A percentile compares a stretch with the other conserved stretches of the same genome.
Evolutionary conservation across 2,888 invertebrate genomes (phyloP).

Genomic region (Isotomurus palustris): DNA sequence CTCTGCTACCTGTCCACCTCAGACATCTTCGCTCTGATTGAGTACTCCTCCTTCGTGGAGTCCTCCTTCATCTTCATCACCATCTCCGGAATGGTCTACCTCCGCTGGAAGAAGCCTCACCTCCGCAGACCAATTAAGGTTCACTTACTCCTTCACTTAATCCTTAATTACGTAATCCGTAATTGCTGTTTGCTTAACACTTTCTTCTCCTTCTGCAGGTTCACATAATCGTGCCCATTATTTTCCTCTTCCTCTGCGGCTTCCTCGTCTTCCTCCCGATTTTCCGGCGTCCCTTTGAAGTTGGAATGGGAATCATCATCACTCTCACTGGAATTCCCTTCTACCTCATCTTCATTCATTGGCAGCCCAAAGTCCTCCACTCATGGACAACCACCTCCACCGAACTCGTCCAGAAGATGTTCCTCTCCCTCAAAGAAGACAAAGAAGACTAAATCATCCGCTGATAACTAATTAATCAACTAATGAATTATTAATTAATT

Average conservation of each 20-base stretch:
- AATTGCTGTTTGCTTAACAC: not conserved
- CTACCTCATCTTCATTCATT: conserved; percentile 67
- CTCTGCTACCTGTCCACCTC: conserved; percentile 77
- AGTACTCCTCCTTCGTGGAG: conserved; percentile 87
- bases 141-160: conserved; percentile 28
- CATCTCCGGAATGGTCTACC: conserved; percentile 76
- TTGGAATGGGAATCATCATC: conserved; percentile 70
- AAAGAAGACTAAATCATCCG: conserved; percentile 7
- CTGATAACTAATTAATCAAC: too few species aligned
- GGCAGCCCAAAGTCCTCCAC: conserved; percentile 49
- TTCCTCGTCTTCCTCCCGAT: conserved; percentile 74
- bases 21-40: conserved; percentile 79
- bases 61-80: conserved; percentile 85
- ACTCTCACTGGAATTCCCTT: conserved; percentile 79
- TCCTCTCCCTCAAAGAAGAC: conserved; percentile 74
- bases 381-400: conserved; percentile 59
- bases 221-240: conserved; percentile 66
- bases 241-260: conserved; percentile 71
- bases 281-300: conserved; percentile 72
- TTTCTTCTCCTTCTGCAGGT: conserved; percentile 59
- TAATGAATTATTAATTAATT: too few species aligned
- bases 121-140: conserved; percentile 81
- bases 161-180: not conserved
- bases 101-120: conserved; percentile 73
- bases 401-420: conserved; percentile 63